Evolutionary conservation across 2,797 vertebrate species (phyloP), one percentile per base, ranked within the genome.

Genomic region (Periophthalmus magnuspinnatus): DNA sequence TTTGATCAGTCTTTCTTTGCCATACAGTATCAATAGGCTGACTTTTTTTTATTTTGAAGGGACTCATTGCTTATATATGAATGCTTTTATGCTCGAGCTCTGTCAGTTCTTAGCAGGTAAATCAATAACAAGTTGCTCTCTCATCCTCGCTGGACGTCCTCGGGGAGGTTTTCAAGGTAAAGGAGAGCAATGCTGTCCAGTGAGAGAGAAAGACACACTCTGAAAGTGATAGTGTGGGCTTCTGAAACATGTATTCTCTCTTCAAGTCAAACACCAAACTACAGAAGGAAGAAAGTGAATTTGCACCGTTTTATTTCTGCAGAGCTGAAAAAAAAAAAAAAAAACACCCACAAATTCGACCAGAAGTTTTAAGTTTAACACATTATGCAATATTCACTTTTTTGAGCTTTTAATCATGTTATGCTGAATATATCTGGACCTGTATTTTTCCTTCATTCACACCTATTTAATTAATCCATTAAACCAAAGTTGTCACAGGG

Each of bases 111-210:
- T 65, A 70, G 69, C 57, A 79, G 78, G 80, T 81, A 83, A 86
- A 86, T 88, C 81, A 81, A 80, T 87, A 78, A 71, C 65, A 71
- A 66, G 66, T 81, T 70, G 68, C 67, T 47, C 62, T 61, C 56
- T 76, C 67, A 70, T 75, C 71, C 73, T 70, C 62, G 11, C 14
- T 52, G 55, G 67, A 55, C 68, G 36, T 81, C 59, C 60, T 33
- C 8, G 10, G 75, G 72, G 80, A 79, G 45, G 66, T 59, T 62
- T 68, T 76, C 55, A 50, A 81, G 65, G 65, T 75, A 68, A 61
- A 81, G 66, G 22, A 69, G 63, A 54, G 24, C 48, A 41, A 68
- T 11, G 19, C 11, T 56, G 57, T 64, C 47, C 5, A 45, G 19
- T 68, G 0, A 36, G 59, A 32, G n/a, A 0, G 52, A 66, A 48